phyloP scores from a whole-genome alignment of 2,888 invertebrate genomes.

The Apotomis turbidana region DNA sequence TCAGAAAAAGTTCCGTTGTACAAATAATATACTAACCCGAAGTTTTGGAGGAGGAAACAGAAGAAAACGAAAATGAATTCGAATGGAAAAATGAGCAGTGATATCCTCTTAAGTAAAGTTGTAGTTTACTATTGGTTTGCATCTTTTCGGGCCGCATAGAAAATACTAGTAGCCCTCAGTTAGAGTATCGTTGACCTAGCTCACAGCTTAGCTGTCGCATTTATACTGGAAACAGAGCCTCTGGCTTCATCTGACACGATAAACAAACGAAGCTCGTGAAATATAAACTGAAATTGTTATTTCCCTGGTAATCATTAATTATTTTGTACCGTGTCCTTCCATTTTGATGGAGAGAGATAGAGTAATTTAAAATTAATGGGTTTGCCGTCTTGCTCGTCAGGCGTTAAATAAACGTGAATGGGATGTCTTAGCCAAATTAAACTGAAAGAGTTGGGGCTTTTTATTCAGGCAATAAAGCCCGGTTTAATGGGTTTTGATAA shows the following conservation, averaged over 20 bases:
- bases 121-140: no score
- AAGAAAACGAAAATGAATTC: no score
- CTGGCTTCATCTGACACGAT: conserved; percentile 2
- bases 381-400: conserved; percentile 63
- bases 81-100: no score
- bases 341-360: conserved; percentile 66
- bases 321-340: conserved; percentile 63
- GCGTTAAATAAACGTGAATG: conserved; percentile 61
- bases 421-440: conserved; percentile 38
- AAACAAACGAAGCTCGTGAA: conserved; percentile 16
- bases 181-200: no score
- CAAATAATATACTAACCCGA: no score
- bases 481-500: conserved; percentile 17
- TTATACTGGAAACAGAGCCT: background rate
- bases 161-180: no score
- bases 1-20: no score
- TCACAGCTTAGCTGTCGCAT: no score
- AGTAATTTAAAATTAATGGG: conserved; percentile 71
- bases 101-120: no score
- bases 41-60: no score
- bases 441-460: conserved; percentile 34
- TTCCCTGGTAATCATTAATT: conserved; percentile 65
- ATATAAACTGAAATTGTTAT: conserved; percentile 49
- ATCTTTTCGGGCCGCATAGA: no score
- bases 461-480: conserved; percentile 31